Base-by-base conservation (phyloP, 2,797 vertebrate species). In the Squalus acanthias region DNA sequence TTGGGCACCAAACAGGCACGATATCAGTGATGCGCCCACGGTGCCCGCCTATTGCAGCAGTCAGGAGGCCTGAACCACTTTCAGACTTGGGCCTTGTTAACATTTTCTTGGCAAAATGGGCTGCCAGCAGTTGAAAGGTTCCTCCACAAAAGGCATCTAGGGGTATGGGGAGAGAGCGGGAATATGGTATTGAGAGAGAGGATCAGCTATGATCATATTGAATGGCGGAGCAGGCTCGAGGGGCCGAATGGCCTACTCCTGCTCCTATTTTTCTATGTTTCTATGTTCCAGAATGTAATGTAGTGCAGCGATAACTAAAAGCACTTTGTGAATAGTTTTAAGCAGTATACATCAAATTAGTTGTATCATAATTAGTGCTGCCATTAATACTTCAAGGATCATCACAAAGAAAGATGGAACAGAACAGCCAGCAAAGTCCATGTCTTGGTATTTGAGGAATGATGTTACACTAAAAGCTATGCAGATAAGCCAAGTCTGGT, bases 381-480 rank as follows among this genome's bases (percentile, higher is more conserved):
- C 20, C n/a, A 24, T 63, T 70, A 67, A 24, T 70, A 70, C 63
- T 69, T 70, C 65, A 24, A 94, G 17, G n/a, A 22, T 10, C 33
- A 9, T 50, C 92, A 70, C 67, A 26, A 70, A 50, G 65, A 70
- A 69, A 70, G 22, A 94, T 60, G 2, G 22, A 1, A 46, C 39
- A 50, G n/a, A 94, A 94, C 39, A 50, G 88, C 26, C 3, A 63
- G 88, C 33, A 91, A 72, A 94, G 82, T 96, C 91, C 33, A 60
- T 96, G 88, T 93, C 39, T 95, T 91, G 46, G 70, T 96, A 96
- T 96, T 96, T 97, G 85, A 95, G 88, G 96, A 97, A 96, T 97
- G 97, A 96, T 95, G 94, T 70, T 87, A 96, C 53, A 33, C 29
- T 96, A 57, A 96, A 94, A 96, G 85, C 53, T 13, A 22, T 95